phyloP scores from a whole-genome alignment of 2,113 vertebrate species.

The Crocuta crocuta region DNA sequence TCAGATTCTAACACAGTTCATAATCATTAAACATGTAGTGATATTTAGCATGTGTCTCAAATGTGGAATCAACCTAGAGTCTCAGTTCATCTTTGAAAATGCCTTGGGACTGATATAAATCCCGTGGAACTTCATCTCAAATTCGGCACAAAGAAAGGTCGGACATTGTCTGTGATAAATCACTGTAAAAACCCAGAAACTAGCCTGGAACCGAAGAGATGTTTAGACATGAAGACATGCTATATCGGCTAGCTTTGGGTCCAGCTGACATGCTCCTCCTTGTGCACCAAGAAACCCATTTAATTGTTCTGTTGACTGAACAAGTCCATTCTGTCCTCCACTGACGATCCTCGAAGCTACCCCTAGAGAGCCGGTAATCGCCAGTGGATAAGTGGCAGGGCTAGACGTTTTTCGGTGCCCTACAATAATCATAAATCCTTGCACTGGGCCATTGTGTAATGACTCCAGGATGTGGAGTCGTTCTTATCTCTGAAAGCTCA shows the following conservation, averaged over 20 bases:
- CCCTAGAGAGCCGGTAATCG: neutral
- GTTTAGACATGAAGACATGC: neutral
- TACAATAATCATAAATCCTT: neutral
- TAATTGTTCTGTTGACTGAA: neutral
- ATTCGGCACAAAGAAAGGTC: neutral
- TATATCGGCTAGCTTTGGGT: neutral
- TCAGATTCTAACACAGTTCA: neutral
- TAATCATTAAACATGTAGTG: neutral
- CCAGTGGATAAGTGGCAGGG: neutral
- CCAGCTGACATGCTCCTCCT: neutral
- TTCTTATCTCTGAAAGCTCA: constrained; percentile 61
- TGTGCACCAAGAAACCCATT: neutral
- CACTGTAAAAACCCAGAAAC: neutral
- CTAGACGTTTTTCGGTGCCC: neutral
- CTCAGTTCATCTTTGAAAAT: neutral
- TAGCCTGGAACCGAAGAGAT: neutral
- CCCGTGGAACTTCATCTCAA: neutral
- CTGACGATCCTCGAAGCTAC: neutral
- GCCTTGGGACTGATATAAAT: constrained; percentile 2
- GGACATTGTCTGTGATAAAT: neutral
- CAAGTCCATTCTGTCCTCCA: neutral
- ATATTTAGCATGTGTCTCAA: neutral
- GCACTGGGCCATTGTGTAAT: neutral
- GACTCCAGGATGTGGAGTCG: neutral
- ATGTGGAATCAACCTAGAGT: neutral